Base-by-base conservation (phyloP, 2,888 invertebrate genomes). In the Andrena haemorrhoa region DNA sequence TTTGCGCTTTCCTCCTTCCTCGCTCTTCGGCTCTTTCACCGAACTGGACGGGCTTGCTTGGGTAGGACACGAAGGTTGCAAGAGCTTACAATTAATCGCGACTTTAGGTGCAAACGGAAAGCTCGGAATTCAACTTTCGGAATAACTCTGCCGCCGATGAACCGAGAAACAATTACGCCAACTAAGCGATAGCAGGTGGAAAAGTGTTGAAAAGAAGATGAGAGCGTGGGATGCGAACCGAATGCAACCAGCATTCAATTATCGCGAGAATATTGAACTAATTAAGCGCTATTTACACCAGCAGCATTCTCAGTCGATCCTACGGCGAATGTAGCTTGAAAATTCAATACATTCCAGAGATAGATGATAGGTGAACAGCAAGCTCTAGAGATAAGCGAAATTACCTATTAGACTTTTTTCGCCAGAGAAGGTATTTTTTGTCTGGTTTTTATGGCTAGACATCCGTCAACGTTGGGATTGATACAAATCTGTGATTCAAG, bases 241-340 rank as follows among this genome's bases (percentile, higher is more conserved):
- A 84, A 84, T 73, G 63, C 63, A 76, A 49, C 63, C 35, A 51
- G 79, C 65, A 65, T 51, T 53, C 68, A 79, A 84, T 84, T 73
- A 84, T 70, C 71, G 64, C 79, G 72, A 72, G 75, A 76, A 79
- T 66, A 63, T 72, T 56, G 66, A 75, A 84, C 73, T 84, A 84
- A 84, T 84, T 84, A 69, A 61, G 61, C 73, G 74, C 74, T 66
- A 71, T 71, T 83, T 78, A 60, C 68, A 58, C 74, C 63, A 56
- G 66, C 58, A 71, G 71, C 58, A 83, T 83, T 83, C 83, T 83
- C 83, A 70, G 74, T 47, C 66, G 26, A 70, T 56, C 66, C 56
- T 51, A 47, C n/a, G 31, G 41, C 26, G 56, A 33, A 33, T 2
- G 16, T 20, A 5, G 20, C 8, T 63, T 20, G 12, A 56, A 69